Conservation (phyloP, 1,140 invertebrate species). For the Luehdorfia chinensis region DNA sequence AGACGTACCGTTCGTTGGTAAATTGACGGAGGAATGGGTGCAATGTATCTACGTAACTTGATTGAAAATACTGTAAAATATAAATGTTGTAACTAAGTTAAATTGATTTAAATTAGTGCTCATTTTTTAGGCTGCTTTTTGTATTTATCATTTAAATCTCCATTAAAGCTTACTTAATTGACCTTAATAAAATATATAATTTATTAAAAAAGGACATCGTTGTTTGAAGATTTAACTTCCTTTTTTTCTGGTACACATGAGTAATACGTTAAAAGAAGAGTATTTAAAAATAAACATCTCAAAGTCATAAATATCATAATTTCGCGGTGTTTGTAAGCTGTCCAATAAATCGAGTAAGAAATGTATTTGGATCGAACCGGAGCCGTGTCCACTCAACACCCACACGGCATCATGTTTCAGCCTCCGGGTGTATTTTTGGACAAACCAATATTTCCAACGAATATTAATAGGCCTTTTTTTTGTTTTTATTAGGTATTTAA, state of each 20-base stretch:
- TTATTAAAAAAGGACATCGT: no score
- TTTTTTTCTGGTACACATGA: not conserved
- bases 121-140: no score
- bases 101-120: no score
- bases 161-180: no score
- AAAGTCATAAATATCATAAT: slow-evolving; percentile 51
- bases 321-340: slow-evolving; percentile 39
- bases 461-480: slow-evolving; percentile 65
- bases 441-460: slow-evolving; percentile 74
- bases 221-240: no score
- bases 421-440: slow-evolving; percentile 69
- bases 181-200: no score
- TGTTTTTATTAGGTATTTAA: slow-evolving; percentile 60
- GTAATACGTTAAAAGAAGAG: not conserved
- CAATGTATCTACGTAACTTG: no score
- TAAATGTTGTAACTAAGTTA: no score
- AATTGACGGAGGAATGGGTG: no score
- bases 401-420: slow-evolving; percentile 62
- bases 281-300: slow-evolving; percentile 27
- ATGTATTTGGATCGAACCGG: slow-evolving; percentile 38
- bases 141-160: no score
- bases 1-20: no score
- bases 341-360: slow-evolving; percentile 49
- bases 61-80: no score
- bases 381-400: slow-evolving; percentile 56